phyloP scores from a whole-genome alignment of 2,113 vertebrate species.

The Microtus ochrogaster region DNA sequence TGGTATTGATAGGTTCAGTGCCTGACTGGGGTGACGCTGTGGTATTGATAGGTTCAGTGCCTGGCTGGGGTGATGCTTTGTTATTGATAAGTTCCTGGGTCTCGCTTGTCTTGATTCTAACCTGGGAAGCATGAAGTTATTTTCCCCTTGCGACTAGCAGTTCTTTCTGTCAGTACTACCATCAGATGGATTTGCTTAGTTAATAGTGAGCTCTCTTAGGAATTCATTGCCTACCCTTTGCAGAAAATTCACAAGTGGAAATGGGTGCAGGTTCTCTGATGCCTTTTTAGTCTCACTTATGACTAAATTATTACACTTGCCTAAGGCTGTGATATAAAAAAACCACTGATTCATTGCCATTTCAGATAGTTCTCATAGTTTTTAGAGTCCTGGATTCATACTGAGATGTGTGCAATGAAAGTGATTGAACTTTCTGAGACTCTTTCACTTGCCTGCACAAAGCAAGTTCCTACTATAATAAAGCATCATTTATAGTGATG shows the following conservation, averaged over 20 bases:
- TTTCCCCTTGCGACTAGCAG: background rate
- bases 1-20: background rate
- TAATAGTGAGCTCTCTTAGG: background rate
- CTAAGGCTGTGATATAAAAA: background rate
- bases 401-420: background rate
- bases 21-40: background rate
- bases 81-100: background rate
- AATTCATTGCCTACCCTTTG: background rate
- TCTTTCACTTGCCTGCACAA: background rate
- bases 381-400: conserved; percentile 43
- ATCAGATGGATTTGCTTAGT: background rate
- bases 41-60: background rate
- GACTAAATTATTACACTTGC: background rate
- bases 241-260: background rate
- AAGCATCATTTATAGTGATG: background rate
- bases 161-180: background rate
- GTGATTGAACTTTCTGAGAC: background rate
- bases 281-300: background rate
- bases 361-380: background rate
- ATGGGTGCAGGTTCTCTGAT: background rate
- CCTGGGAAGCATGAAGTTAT: background rate
- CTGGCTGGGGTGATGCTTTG: background rate
- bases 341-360: background rate
- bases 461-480: conserved; percentile 2
- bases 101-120: background rate